These are phyloP conservation scores for Rhinichthys osculus DNA, from an alignment of 2,797 vertebrate species.

Conservation along the genomic window DNA sequence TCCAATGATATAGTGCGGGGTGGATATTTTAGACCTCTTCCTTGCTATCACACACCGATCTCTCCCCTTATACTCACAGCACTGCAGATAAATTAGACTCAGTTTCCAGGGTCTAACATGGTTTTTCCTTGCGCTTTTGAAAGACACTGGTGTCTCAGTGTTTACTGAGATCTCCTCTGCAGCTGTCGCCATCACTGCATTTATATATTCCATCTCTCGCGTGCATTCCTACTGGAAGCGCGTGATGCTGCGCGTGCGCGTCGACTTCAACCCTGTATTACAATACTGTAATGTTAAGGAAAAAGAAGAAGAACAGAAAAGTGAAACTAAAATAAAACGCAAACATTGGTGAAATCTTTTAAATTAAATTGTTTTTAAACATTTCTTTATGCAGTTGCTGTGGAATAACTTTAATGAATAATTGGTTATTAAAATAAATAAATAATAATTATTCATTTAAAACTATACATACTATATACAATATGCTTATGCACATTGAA, in stretches of 20 bases:
- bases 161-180: slow-evolving; percentile 70
- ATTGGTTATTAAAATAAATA: neutral
- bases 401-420: neutral
- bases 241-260: slow-evolving; percentile 44
- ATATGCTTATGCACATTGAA: neutral
- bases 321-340: neutral
- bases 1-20: slow-evolving; percentile 2
- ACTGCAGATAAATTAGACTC: slow-evolving; percentile 77
- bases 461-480: neutral
- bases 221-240: slow-evolving; percentile 11
- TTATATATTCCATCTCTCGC: slow-evolving; percentile 53
- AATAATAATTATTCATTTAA: neutral
- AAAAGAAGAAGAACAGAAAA: neutral
- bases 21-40: slow-evolving; percentile 1
- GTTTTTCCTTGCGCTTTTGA: slow-evolving; percentile 70
- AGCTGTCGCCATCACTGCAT: slow-evolving; percentile 75
- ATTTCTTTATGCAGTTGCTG: neutral
- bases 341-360: neutral
- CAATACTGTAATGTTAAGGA: neutral
- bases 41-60: slow-evolving; percentile 3
- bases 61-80: slow-evolving; percentile 74
- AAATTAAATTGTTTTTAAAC: neutral
- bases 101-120: slow-evolving; percentile 73
- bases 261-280: neutral
- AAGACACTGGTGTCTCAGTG: slow-evolving; percentile 66